A percentile compares a stretch with the other conserved stretches of the same genome.
Conservation (phyloP, 2,888 invertebrate genomes). For the Cataglyphis livida region DNA sequence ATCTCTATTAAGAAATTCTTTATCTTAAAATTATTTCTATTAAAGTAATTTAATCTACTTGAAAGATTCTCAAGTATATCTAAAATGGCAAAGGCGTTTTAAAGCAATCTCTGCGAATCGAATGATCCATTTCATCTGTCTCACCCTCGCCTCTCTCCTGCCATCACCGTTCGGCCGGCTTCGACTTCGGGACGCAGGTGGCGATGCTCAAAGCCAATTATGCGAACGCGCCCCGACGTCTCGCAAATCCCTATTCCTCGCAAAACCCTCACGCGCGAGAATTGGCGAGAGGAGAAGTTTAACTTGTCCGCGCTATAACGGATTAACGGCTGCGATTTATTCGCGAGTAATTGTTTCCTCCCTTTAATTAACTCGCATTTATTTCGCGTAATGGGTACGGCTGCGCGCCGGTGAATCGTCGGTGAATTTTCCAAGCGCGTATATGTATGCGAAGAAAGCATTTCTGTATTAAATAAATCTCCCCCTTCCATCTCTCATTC, state of each 20-base stretch:
- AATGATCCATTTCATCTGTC: slow-evolving; percentile 45
- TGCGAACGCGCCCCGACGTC: slow-evolving; percentile 82
- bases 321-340: slow-evolving; percentile 85
- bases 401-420: slow-evolving; percentile 66
- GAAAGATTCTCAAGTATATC: slow-evolving; percentile 22
- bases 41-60: not conserved
- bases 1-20: not conserved
- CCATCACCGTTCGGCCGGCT: slow-evolving; percentile 28
- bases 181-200: slow-evolving; percentile 82
- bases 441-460: not conserved
- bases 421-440: slow-evolving; percentile 55
- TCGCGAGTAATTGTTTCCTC: slow-evolving; percentile 82
- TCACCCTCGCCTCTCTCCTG: slow-evolving; percentile 26
- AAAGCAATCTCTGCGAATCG: slow-evolving; percentile 30
- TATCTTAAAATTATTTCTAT: not conserved
- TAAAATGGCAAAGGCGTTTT: slow-evolving; percentile 12
- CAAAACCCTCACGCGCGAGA: slow-evolving; percentile 38
- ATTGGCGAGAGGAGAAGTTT: slow-evolving; percentile 76
- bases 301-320: slow-evolving; percentile 85
- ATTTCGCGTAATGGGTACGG: slow-evolving; percentile 83
- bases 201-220: slow-evolving; percentile 85
- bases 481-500: not conserved
- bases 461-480: slow-evolving; percentile 16
- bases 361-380: slow-evolving; percentile 85
- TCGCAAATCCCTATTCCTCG: slow-evolving; percentile 80